Evolutionary conservation across 2,888 invertebrate species (phyloP).

Genomic region (Nemoura dubitans): DNA sequence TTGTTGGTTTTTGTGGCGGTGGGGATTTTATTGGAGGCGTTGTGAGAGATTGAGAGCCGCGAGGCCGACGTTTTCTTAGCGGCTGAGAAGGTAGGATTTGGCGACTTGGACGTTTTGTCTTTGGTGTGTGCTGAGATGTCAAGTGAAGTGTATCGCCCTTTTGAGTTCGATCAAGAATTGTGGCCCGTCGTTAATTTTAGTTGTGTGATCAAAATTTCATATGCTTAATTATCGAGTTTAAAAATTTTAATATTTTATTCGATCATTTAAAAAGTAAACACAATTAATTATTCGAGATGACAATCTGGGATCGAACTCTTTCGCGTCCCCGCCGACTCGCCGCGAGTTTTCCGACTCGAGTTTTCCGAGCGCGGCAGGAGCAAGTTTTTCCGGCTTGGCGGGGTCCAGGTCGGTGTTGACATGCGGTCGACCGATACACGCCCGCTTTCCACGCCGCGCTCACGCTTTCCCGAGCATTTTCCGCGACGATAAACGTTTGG

Average conservation of each 20-base stretch:
- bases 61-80: background rate
- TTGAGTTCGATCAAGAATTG: no score
- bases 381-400: background rate
- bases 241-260: no score
- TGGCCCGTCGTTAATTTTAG: no score
- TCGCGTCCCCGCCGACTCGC: background rate
- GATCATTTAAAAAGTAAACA: no score
- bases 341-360: background rate
- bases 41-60: background rate
- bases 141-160: background rate
- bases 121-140: background rate
- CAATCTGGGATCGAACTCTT: no score
- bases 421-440: background rate
- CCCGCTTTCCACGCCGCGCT: background rate
- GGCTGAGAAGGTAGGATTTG: background rate
- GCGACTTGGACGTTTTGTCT: background rate
- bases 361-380: background rate
- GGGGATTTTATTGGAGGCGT: background rate
- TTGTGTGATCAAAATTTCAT: no score
- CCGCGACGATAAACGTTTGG: no score
- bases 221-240: no score
- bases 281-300: no score
- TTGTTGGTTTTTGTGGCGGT: background rate
- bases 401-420: background rate
- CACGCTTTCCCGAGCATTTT: background rate